A percentile compares a stretch with the other conserved stretches of the same genome.
These are phyloP conservation scores for Petrolisthes manimaculis DNA, from an alignment of 2,888 invertebrate genomes.

Conservation along the genomic window DNA sequence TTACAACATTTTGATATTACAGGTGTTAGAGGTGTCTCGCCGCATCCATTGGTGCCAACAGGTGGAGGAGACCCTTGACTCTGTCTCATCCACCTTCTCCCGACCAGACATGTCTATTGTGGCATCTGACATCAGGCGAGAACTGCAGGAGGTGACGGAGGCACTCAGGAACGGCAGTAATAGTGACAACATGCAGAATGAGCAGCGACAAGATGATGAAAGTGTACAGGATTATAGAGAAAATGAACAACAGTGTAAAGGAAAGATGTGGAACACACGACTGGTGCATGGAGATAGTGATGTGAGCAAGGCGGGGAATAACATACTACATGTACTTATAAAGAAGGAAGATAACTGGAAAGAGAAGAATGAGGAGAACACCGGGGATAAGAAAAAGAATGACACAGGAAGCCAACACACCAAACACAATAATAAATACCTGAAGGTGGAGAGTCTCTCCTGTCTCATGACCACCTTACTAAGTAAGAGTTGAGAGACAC, in stretches of 20 bases:
- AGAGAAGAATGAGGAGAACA: neutral
- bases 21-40: constrained; percentile 60
- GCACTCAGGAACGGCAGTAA: neutral
- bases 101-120: constrained; percentile 24
- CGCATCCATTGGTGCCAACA: constrained; percentile 54
- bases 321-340: no score
- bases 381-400: neutral
- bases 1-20: neutral
- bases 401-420: neutral
- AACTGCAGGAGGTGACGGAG: constrained; percentile 17
- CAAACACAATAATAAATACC: neutral
- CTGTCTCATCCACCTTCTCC: neutral
- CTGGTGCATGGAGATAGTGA: no score
- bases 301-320: no score
- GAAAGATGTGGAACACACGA: no score
- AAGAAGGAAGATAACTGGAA: neutral
- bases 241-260: no score
- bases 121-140: constrained; percentile 10
- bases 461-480: constrained; percentile 37
- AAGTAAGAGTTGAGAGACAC: constrained; percentile 40
- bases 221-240: neutral
- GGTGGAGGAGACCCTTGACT: constrained; percentile 25
- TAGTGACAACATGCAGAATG: neutral
- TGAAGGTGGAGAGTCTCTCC: constrained; percentile 26
- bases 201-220: neutral